These are phyloP conservation scores for Amphiura filiformis DNA, from an alignment of 35 echinoderm and acorn worm genomes.

Conservation along the genomic window DNA sequence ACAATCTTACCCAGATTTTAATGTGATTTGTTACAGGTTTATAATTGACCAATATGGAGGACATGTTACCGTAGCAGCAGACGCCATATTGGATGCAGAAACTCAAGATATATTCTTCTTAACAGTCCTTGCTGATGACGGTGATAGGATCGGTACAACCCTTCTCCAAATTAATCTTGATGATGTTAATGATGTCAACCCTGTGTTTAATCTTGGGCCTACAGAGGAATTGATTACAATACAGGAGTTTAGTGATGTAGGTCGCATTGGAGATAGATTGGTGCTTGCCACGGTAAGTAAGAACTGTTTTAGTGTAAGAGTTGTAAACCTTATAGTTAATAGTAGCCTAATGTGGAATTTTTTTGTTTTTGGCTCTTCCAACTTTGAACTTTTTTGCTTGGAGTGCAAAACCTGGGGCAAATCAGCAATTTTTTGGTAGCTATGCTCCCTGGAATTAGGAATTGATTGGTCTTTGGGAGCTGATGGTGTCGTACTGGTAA, in stretches of 20 bases:
- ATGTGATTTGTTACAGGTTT: background rate
- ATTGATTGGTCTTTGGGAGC: too few species aligned
- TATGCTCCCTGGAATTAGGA: too few species aligned
- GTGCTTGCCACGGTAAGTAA: background rate
- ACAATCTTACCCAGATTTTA: too few species aligned
- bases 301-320: too few species aligned
- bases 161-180: background rate
- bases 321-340: too few species aligned
- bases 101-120: background rate
- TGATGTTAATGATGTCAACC: background rate
- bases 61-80: background rate
- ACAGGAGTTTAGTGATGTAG: background rate
- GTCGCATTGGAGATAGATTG: background rate
- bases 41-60: background rate
- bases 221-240: background rate
- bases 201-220: background rate
- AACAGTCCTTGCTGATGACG: background rate
- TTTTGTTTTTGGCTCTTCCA: too few species aligned
- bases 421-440: too few species aligned
- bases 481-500: too few species aligned
- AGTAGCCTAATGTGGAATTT: too few species aligned
- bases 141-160: background rate
- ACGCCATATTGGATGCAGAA: background rate
- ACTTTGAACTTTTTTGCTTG: too few species aligned
- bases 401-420: too few species aligned